These are phyloP conservation scores for Paragorgia papillata DNA, from an alignment of 92 coral and sea anemone genomes.

Conservation along the genomic window DNA sequence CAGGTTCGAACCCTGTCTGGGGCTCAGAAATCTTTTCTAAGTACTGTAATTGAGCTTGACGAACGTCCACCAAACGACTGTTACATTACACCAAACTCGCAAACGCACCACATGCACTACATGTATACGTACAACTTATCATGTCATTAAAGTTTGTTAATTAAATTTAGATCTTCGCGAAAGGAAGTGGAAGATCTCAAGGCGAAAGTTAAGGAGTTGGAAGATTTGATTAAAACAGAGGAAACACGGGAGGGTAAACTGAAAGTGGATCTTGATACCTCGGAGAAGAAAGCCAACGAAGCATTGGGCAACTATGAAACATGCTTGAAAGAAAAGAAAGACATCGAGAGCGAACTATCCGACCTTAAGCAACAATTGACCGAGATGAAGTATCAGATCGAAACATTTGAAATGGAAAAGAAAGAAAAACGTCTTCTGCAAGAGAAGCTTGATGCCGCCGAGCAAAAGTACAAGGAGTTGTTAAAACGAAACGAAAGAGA, in stretches of 20 bases:
- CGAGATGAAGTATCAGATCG: slow-evolving; percentile 25
- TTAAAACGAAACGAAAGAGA: slow-evolving; percentile 66
- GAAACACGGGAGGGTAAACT: slow-evolving; percentile 73
- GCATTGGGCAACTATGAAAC: slow-evolving; percentile 66
- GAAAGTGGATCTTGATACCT: slow-evolving; percentile 57
- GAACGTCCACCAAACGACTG: too few species aligned
- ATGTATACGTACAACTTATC: too few species aligned
- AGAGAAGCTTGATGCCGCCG: slow-evolving; percentile 57
- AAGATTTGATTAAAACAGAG: slow-evolving; percentile 69
- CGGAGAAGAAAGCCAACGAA: slow-evolving; percentile 69
- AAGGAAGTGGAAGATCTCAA: slow-evolving; percentile 68
- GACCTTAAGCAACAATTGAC: slow-evolving; percentile 60
- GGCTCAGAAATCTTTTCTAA: too few species aligned
- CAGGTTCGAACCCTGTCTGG: too few species aligned
- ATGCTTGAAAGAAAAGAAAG: slow-evolving; percentile 75
- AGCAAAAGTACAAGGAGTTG: slow-evolving; percentile 53
- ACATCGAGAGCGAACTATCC: slow-evolving; percentile 74
- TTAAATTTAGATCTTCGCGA: background rate
- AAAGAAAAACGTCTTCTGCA: slow-evolving; percentile 62
- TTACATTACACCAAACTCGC: too few species aligned
- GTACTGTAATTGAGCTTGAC: too few species aligned
- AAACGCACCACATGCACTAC: too few species aligned
- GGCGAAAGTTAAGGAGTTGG: slow-evolving; percentile 73
- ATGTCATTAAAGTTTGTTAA: too few species aligned
- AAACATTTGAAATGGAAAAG: slow-evolving; percentile 13